Percentiles rank a stretch among this genome's conserved stretches.
phyloP scores from a whole-genome alignment of 1,140 invertebrate genomes.

The Lucilia cuprina region DNA sequence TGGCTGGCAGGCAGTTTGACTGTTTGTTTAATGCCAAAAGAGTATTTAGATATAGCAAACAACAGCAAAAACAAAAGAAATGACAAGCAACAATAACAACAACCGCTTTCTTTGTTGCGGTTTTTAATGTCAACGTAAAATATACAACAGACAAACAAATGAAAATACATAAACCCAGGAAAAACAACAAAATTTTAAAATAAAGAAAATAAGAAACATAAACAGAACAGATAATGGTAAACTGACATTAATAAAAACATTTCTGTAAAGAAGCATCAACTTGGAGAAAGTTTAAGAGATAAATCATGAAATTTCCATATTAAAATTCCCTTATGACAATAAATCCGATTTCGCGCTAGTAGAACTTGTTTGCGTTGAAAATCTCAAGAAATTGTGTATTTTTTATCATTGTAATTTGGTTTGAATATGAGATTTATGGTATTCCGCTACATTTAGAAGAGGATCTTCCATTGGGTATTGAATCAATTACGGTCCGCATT shows the following conservation, averaged over 20 bases:
- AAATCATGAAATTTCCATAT: too few species aligned
- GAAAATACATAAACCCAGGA: neutral
- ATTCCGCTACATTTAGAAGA: too few species aligned
- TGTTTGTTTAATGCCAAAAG: neutral
- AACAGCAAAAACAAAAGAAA: neutral
- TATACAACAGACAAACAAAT: neutral
- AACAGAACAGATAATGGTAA: neutral
- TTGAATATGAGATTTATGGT: too few species aligned
- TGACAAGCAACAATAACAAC: neutral
- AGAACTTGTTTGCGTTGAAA: too few species aligned
- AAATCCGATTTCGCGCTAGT: too few species aligned
- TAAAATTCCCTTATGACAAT: too few species aligned
- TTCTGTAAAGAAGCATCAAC: neutral
- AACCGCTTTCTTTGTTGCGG: neutral
- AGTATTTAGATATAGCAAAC: neutral
- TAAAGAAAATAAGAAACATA: neutral
- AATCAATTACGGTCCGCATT: too few species aligned
- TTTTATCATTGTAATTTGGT: too few species aligned
- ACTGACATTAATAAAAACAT: neutral
- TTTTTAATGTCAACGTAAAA: neutral
- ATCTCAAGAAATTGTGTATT: too few species aligned
- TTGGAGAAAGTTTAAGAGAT: neutral
- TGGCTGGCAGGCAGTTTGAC: too few species aligned
- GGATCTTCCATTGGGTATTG: too few species aligned
- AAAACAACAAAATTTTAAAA: neutral